Conservation (phyloP, 2,797 vertebrate species). For the Potorous gilbertii region DNA sequence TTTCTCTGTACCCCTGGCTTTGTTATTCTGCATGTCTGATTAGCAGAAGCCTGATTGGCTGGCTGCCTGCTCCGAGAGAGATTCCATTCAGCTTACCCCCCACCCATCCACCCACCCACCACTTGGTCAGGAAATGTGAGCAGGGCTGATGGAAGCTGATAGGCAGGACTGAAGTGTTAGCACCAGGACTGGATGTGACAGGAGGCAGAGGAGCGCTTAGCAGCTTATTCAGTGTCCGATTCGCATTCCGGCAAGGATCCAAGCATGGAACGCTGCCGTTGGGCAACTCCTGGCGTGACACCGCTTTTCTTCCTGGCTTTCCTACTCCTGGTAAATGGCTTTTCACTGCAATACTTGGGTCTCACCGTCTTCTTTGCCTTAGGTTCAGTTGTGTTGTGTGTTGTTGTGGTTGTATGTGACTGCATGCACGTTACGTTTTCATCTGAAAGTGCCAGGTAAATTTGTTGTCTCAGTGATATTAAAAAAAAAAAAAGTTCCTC, state of each 20-base stretch:
- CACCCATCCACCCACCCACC: constrained; percentile 78
- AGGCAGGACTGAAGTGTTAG: constrained; percentile 76
- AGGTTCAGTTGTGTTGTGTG: constrained; percentile 6
- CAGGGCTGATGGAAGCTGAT: constrained; percentile 82
- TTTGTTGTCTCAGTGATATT: constrained; percentile 19
- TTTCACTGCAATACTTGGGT: constrained; percentile 58
- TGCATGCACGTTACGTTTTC: neutral
- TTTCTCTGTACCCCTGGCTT: constrained; percentile 79
- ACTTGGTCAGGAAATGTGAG: constrained; percentile 83
- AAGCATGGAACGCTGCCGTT: constrained; percentile 87
- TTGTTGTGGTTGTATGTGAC: rapidly evolving
- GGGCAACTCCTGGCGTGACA: constrained; percentile 82
- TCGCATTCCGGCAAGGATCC: constrained; percentile 72
- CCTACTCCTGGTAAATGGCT: constrained; percentile 90
- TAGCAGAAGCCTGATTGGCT: constrained; percentile 90
- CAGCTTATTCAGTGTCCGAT: constrained; percentile 65
- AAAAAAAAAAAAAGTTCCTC: neutral
- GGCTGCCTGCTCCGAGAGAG: constrained; percentile 84
- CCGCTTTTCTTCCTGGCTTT: constrained; percentile 87
- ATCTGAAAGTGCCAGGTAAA: constrained; percentile 48
- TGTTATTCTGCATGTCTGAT: constrained; percentile 89
- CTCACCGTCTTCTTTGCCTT: constrained; percentile 62
- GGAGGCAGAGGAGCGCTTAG: constrained; percentile 75
- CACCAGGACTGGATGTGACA: constrained; percentile 83
- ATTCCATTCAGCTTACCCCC: constrained; percentile 83